These are phyloP conservation scores for Drosophila parthenogenetica DNA, from an alignment of 2,888 invertebrate genomes.

Conservation along the genomic window DNA sequence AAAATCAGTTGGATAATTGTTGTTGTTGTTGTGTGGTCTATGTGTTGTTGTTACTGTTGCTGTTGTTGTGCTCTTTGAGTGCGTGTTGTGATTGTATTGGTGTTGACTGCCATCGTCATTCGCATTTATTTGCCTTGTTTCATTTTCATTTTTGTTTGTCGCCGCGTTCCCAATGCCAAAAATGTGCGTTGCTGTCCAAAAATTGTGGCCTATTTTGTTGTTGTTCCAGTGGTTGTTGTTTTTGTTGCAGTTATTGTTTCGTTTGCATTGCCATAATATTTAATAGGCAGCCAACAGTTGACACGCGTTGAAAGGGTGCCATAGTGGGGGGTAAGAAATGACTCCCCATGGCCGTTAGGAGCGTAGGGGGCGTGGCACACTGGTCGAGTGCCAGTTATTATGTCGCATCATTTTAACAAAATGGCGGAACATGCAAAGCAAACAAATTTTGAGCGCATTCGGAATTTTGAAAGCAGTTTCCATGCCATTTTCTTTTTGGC, in stretches of 20 bases:
- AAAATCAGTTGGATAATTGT: slow-evolving; percentile 17
- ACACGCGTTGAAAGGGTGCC: slow-evolving; percentile 3
- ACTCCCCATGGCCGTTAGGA: neutral
- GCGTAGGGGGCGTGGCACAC: slow-evolving; percentile 8
- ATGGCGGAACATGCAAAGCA: slow-evolving; percentile 56
- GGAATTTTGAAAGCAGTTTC: slow-evolving; percentile 32
- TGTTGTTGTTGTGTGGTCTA: slow-evolving; percentile 5
- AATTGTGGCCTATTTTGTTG: slow-evolving; percentile 9
- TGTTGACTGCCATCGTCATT: slow-evolving; percentile 22
- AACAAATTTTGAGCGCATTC: slow-evolving; percentile 54
- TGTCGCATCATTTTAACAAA: slow-evolving; percentile 67
- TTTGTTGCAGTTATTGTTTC: slow-evolving; percentile 42
- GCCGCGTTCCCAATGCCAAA: slow-evolving; percentile 46
- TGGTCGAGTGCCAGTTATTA: slow-evolving; percentile 54
- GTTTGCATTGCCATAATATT: slow-evolving; percentile 71
- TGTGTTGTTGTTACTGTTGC: neutral
- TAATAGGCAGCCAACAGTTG: slow-evolving; percentile 60
- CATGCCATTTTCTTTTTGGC: slow-evolving; percentile 19
- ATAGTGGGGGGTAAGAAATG: neutral
- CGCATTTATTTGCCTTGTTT: slow-evolving; percentile 69
- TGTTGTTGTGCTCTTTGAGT: slow-evolving; percentile 9
- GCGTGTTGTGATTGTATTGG: slow-evolving; percentile 5
- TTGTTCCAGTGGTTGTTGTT: slow-evolving; percentile 9
- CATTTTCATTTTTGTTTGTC: slow-evolving; percentile 68
- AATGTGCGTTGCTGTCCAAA: slow-evolving; percentile 16